Evolutionary conservation across 2,888 invertebrate species (phyloP), one percentile per base, ranked within the genome.

Genomic region (Antheraea yamamai): DNA sequence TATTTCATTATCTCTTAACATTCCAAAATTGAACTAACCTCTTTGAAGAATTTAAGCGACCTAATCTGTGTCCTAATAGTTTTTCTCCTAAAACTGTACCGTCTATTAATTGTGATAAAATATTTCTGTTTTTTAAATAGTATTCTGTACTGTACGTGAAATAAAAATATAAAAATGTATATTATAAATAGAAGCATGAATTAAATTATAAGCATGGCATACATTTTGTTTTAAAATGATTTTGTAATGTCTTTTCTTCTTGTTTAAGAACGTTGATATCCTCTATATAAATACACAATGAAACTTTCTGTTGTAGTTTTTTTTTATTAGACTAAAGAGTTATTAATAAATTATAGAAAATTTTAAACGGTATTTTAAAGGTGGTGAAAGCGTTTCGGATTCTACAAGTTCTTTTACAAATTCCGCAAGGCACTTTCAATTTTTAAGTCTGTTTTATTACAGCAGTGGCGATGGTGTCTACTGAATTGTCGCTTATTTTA

Each of bases 271-370:
- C 14, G 26, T 18, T 64, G 1, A n/a, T 23, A n/a, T 58, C 20
- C n/a, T 58, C 18, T 58, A 58, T 58, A 58, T n/a, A 58, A 64
- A 64, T 64, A 64, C 64, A 64, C 12, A 64, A 26, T 64, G 64
- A 64, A 64, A 26, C 26, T 14, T 64, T 64, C 64, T 26, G 14
- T 64, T 64, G 64, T 64, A 26, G 64, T 64, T 64, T 64, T 64
- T 64, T 26, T 64, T 64, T 14, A 64, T 8, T 64, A 26, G 58
- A 58, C 0, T 6, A 58, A 20, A n/a, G 7, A 58, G n/a, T n/a
- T 20, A 58, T 20, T 47, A 10, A 47, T 47, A 47, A 2, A 12
- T 47, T 58, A 10, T 58, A n/a, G 20, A 58, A 8, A n/a, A n/a
- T n/a, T n/a, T n/a, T n/a, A n/a, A n/a, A n/a, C n/a, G n/a, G n/a